Evolutionary conservation across 2,113 vertebrate genomes (phyloP), one percentile per base, ranked within the genome.

Genomic region (Dasyprocta punctata): DNA sequence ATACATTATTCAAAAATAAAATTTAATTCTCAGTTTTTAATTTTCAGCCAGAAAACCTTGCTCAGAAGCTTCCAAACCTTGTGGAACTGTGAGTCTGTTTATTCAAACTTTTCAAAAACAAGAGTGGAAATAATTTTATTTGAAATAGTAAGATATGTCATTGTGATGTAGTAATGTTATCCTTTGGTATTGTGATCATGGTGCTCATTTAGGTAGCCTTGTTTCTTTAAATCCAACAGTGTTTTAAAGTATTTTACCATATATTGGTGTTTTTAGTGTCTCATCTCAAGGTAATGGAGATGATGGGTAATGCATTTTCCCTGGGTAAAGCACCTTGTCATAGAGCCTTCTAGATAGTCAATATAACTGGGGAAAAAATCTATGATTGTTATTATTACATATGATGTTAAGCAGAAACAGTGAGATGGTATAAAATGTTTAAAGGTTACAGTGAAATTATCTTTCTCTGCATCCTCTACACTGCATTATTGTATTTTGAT

Each of bases 1-100:
- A 69, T 94, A 88, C 86, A 92, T 24, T 3, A 93, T 93, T 97
- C 95, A 97, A 88, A 96, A 98, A 96, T 92, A 33, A 97, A 98
- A 97, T 94, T 98, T 98, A 98, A 95, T 89, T 98, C 91, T 98
- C 80, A 98, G 97, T 97, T 98, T 98, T 98, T 97, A 87, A 97
- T 98, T 99, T 99, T 98, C 98, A 99, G 99, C 99, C 99, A 97
- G 99, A 99, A 98, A 99, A 99, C 98, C 99, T 99, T 98, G 99
- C 99, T 92, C 99, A 99, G 99, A 99, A 99, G 98, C 99, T 99
- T 96, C 99, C 99, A 97, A 99, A 99, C 98, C 99, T 99, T 86
- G 99, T 99, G 98, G 99, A 99, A 98, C 98, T 99, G 99, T 99
- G 98, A 99, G 99, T 99, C 97, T 98, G n/a, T 88, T 96, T 97